These are phyloP conservation scores for Cherax quadricarinatus DNA, from an alignment of 1,140 invertebrate genomes.

Conservation along the genomic window DNA sequence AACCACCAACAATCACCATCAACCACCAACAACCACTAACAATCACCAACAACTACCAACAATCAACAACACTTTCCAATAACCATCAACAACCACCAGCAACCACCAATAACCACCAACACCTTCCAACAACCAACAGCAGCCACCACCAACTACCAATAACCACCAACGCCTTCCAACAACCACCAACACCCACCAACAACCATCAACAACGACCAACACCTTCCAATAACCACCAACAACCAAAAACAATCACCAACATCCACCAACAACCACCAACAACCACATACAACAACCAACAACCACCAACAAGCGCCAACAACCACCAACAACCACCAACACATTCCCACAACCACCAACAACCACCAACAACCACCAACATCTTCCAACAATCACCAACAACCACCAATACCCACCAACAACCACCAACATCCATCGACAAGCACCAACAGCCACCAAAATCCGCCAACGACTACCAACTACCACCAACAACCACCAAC, in stretches of 20 bases:
- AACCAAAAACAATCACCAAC: neutral
- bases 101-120: neutral
- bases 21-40: neutral
- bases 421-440: neutral
- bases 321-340: neutral
- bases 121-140: neutral
- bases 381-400: neutral
- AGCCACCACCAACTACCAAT: neutral
- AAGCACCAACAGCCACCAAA: too few species aligned
- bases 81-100: neutral
- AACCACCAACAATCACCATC: too few species aligned
- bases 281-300: neutral
- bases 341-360: neutral
- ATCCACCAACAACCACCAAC: neutral
- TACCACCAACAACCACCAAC: too few species aligned
- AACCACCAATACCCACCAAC: neutral
- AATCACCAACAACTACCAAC: neutral
- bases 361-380: neutral
- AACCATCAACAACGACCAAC: neutral
- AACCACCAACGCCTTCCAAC: neutral
- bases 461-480: too few species aligned
- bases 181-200: neutral
- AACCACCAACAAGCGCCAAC: neutral
- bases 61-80: neutral
- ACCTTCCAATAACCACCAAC: neutral